Evolutionary conservation across 2,888 invertebrate genomes (phyloP).

Genomic region (Drosophila cognata): DNA sequence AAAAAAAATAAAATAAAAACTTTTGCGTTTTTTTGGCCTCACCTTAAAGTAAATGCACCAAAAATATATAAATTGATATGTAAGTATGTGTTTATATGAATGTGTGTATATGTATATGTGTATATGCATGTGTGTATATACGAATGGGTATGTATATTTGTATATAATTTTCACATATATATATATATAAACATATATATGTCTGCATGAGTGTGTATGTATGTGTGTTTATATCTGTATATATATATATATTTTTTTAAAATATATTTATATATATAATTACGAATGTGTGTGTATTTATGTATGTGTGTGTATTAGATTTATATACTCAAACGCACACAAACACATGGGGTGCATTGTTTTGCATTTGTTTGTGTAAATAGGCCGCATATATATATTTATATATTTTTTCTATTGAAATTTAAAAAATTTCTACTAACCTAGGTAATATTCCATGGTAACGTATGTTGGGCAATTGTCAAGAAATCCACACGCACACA

Average conservation of each 20-base stretch:
- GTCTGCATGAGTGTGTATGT: not conserved
- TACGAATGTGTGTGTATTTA: not conserved
- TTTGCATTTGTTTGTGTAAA: constrained; percentile 13
- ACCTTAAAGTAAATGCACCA: constrained; percentile 63
- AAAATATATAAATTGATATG: constrained; percentile 11
- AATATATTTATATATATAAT: constrained; percentile 18
- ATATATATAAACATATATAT: not conserved
- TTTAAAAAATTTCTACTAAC: constrained; percentile 75
- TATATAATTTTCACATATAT: not conserved
- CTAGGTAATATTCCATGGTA: constrained; percentile 83
- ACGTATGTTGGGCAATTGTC: constrained; percentile 77
- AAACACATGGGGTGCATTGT: constrained; percentile 9
- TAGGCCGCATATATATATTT: constrained; percentile 12
- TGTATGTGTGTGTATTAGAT: constrained; percentile 1
- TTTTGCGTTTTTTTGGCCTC: constrained; percentile 57
- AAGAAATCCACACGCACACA: constrained; percentile 63
- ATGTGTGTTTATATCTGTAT: not conserved
- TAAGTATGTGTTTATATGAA: not conserved
- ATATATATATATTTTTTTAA: constrained; percentile 18
- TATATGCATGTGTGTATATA: not conserved
- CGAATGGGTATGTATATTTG: constrained; percentile 1
- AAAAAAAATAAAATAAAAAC: constrained; percentile 43
- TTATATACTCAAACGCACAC: not conserved
- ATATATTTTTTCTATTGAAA: constrained; percentile 21
- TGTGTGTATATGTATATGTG: constrained; percentile 2